Base-by-base conservation (phyloP, 2,797 vertebrate genomes). In the Pseudotriccus pelzelni region DNA sequence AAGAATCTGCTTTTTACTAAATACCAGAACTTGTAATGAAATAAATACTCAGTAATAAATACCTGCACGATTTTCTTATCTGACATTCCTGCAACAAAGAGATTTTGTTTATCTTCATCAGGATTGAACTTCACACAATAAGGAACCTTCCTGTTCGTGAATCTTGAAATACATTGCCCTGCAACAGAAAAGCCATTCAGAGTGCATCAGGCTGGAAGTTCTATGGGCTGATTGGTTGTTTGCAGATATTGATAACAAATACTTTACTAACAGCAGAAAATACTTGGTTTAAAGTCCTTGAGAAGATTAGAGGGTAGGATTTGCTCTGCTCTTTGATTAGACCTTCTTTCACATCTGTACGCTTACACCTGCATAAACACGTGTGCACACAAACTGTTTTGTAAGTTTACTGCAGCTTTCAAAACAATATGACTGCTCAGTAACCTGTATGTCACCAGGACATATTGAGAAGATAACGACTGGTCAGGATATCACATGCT, bases 31-130 rank as follows among this genome's bases (percentile, higher is more conserved):
- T 83, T 47, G 69, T 32, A 47, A 20, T 64, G 37, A 69, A 81
- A 53, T 39, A 69, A 32, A 59, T 46, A 60, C 36, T 70, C 47
- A 66, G 23, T 12, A 62, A 62, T 95, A 92, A 96, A 95, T 97
- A 99, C 99, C 98, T 99, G 99, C 36, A 99, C 99, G 59, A 99
- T 99, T 98, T 99, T 99, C 95, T 99, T 99, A 98, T 99, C 99
- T 2, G 99, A 99, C 99, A 99, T 99, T 47, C 99, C 99, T 39
- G 99, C 99, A 88, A 99, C 99, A 93, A 99, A 99, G 47, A 99
- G 99, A 96, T 97, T 99, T 95, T 99, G 99, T 86, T 99, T 99
- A 93, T 99, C 99, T 97, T 99, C 99, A 15, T 99, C 99, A 20
- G 99, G 99, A 97, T 99, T 99, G 97, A 99, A 99, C 96, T 99